These are phyloP conservation scores for Danionella dracula DNA, from an alignment of 2,797 vertebrate genomes.

Conservation along the genomic window DNA sequence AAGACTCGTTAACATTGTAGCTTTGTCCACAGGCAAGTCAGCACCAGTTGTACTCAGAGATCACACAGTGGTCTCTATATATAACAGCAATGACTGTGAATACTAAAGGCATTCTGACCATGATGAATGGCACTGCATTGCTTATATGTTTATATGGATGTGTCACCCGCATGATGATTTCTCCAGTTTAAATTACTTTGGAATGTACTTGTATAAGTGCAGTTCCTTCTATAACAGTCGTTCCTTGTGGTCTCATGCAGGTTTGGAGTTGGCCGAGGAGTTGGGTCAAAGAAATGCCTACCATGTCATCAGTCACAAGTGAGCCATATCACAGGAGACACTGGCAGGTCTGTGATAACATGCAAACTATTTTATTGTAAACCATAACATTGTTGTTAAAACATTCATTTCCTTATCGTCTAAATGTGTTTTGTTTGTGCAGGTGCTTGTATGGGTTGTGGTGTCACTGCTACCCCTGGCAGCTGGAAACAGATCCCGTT, in stretches of 20 bases:
- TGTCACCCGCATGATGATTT: slow-evolving; percentile 56
- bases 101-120: slow-evolving; percentile 53
- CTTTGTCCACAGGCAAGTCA: slow-evolving; percentile 63
- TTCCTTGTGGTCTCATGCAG: slow-evolving; percentile 35
- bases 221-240: neutral
- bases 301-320: slow-evolving; percentile 34
- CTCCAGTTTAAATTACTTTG: slow-evolving; percentile 59
- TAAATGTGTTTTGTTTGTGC: slow-evolving; percentile 11
- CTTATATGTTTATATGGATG: slow-evolving; percentile 38
- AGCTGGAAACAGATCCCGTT: slow-evolving; percentile 54
- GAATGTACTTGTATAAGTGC: slow-evolving; percentile 8
- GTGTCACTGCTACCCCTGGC: slow-evolving; percentile 68
- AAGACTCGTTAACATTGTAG: slow-evolving; percentile 43
- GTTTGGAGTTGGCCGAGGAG: slow-evolving; percentile 24
- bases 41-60: slow-evolving; percentile 54
- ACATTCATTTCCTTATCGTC: neutral
- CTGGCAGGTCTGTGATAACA: slow-evolving; percentile 39
- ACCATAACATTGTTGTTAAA: slow-evolving; percentile 3
- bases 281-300: slow-evolving; percentile 9
- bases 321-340: slow-evolving; percentile 34
- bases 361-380: neutral
- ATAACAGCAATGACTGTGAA: slow-evolving; percentile 57
- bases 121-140: slow-evolving; percentile 65
- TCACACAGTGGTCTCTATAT: slow-evolving; percentile 49
- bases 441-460: slow-evolving; percentile 70